Evolutionary conservation across 2,888 invertebrate species (phyloP).

Genomic region (Melinaea menophilus): DNA sequence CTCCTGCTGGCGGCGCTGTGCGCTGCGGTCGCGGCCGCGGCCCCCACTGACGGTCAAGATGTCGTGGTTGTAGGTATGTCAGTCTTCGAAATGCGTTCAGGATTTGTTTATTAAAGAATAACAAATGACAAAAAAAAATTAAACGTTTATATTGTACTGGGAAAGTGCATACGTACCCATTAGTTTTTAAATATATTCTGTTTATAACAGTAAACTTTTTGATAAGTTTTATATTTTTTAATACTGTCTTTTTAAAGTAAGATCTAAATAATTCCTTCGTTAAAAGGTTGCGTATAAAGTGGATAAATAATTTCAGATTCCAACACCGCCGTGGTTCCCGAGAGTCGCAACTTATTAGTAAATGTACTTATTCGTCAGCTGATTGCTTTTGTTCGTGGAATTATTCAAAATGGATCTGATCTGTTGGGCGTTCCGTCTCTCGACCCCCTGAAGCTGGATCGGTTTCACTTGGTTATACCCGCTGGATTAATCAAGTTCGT

Average conservation of each 20-base stretch:
- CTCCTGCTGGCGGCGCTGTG: slow-evolving; percentile 47
- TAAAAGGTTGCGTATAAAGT: not conserved
- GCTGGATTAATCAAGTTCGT: slow-evolving; percentile 60
- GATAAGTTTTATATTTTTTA: too few species aligned
- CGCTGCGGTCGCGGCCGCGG: slow-evolving; percentile 46
- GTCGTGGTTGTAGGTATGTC: slow-evolving; percentile 26
- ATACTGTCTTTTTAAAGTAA: too few species aligned
- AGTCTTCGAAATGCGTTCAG: too few species aligned
- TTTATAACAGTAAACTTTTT: too few species aligned
- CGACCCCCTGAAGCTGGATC: slow-evolving; percentile 53
- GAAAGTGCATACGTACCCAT: too few species aligned
- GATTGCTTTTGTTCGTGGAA: slow-evolving; percentile 45
- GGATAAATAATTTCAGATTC: slow-evolving; percentile 26
- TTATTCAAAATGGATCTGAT: slow-evolving; percentile 55
- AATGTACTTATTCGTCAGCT: slow-evolving; percentile 52
- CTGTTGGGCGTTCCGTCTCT: slow-evolving; percentile 52
- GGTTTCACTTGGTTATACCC: slow-evolving; percentile 47
- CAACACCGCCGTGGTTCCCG: slow-evolving; percentile 12
- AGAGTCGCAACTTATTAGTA: slow-evolving; percentile 44
- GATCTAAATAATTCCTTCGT: too few species aligned
- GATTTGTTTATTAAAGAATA: too few species aligned
- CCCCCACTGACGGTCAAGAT: slow-evolving; percentile 36
- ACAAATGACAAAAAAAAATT: too few species aligned
- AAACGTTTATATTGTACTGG: too few species aligned
- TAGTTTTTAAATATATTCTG: too few species aligned